Evolutionary conservation across 2,797 vertebrate genomes (phyloP).

Genomic region (Pteronotus mesoamericanus): DNA sequence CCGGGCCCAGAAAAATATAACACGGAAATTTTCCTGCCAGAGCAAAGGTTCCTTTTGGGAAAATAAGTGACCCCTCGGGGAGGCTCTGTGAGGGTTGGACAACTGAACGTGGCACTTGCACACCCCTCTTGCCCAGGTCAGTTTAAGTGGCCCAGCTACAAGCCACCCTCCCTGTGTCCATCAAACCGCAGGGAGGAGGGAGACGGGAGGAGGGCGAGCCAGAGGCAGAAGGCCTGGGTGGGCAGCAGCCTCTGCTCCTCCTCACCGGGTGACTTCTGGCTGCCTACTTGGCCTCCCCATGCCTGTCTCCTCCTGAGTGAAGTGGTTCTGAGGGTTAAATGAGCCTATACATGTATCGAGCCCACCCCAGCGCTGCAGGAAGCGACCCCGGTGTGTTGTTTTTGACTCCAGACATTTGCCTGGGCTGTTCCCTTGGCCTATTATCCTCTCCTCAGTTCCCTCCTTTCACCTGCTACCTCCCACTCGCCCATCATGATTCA

Average conservation of each 20-base stretch:
- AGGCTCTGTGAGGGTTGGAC: background rate
- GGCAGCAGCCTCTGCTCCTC: background rate
- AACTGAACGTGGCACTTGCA: background rate
- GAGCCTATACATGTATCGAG: fast-evolving
- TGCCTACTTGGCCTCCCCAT: background rate
- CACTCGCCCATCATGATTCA: background rate
- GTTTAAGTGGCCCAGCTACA: background rate
- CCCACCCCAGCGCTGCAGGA: background rate
- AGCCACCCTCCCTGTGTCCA: background rate
- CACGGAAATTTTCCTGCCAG: background rate
- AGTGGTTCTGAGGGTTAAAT: fast-evolving
- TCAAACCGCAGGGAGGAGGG: no score
- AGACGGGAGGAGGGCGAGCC: background rate
- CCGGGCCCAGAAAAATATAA: background rate
- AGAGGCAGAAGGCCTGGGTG: fast-evolving
- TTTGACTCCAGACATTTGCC: background rate
- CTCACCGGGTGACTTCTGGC: background rate
- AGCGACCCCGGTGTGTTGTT: fast-evolving
- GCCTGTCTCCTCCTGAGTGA: background rate
- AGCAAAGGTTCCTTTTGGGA: conserved; percentile 9
- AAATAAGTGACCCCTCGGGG: background rate
- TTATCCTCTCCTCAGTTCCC: background rate
- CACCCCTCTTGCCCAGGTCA: background rate
- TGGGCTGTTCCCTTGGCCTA: background rate
- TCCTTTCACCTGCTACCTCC: background rate